These are phyloP conservation scores for Synanthedon tipuliformis DNA, from an alignment of 2,888 invertebrate species.

Conservation along the genomic window DNA sequence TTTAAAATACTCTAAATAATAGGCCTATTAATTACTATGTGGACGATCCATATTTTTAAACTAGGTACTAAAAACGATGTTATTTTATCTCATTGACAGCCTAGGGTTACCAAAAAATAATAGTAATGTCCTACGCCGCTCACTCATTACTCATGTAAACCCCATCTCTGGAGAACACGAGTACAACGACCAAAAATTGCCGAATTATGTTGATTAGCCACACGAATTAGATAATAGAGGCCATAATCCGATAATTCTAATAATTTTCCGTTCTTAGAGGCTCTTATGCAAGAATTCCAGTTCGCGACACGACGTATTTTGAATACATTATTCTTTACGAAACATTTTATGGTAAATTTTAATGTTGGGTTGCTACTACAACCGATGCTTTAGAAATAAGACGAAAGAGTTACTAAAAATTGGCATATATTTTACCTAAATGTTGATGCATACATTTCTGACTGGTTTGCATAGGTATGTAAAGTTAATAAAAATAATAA, in stretches of 20 bases:
- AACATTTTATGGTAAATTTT: too few species aligned
- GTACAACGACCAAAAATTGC: constrained; percentile 4
- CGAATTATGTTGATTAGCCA: constrained; percentile 18
- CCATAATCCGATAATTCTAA: constrained; percentile 40
- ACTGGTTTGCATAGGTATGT: too few species aligned
- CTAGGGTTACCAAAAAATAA: constrained; percentile 39
- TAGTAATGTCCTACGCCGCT: constrained; percentile 24
- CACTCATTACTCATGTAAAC: constrained; percentile 33
- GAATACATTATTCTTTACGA: neutral
- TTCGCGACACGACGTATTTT: neutral
- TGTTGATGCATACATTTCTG: too few species aligned
- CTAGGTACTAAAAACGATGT: neutral
- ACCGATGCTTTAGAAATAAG: too few species aligned
- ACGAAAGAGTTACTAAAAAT: too few species aligned
- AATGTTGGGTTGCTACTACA: too few species aligned
- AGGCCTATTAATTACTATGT: neutral
- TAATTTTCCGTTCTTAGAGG: constrained; percentile 29
- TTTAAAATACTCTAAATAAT: too few species aligned
- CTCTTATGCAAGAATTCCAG: neutral
- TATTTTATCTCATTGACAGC: constrained; percentile 14
- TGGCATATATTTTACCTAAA: too few species aligned
- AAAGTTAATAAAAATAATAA: too few species aligned
- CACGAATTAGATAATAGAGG: constrained; percentile 17
- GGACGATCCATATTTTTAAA: neutral
- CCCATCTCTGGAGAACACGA: constrained; percentile 13